Conservation (phyloP, 2,113 vertebrate species). For the Ranitomeya variabilis region DNA sequence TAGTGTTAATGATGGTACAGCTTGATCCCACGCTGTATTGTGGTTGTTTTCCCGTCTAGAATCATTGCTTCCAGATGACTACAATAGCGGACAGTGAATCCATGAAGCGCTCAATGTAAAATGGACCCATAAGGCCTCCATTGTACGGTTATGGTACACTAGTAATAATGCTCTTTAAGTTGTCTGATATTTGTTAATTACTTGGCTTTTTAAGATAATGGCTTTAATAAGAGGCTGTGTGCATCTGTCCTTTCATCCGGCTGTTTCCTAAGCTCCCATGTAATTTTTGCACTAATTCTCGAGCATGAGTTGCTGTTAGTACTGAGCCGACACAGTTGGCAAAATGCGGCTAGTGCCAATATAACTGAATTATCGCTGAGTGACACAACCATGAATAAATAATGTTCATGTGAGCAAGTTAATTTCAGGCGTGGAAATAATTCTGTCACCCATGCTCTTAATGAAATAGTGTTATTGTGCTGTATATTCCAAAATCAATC, state of each 20-base stretch:
- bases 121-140: too few species aligned
- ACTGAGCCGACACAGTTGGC: neutral
- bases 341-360: neutral
- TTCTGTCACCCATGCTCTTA: neutral
- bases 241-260: neutral
- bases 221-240: neutral
- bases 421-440: neutral
- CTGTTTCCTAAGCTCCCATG: neutral
- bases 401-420: neutral
- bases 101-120: too few species aligned
- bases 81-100: too few species aligned
- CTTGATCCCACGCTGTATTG: too few species aligned
- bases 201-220: neutral
- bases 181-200: neutral
- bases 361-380: neutral
- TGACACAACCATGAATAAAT: slow-evolving; percentile 2
- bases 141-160: too few species aligned
- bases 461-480: neutral
- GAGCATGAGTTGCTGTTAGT: neutral
- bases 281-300: slow-evolving; percentile 5
- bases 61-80: too few species aligned
- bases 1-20: too few species aligned
- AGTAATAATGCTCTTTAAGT: neutral
- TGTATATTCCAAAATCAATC: neutral
- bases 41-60: too few species aligned